Base-by-base conservation (phyloP, 2,888 invertebrate genomes). In the Lepidochrysops patricia region DNA sequence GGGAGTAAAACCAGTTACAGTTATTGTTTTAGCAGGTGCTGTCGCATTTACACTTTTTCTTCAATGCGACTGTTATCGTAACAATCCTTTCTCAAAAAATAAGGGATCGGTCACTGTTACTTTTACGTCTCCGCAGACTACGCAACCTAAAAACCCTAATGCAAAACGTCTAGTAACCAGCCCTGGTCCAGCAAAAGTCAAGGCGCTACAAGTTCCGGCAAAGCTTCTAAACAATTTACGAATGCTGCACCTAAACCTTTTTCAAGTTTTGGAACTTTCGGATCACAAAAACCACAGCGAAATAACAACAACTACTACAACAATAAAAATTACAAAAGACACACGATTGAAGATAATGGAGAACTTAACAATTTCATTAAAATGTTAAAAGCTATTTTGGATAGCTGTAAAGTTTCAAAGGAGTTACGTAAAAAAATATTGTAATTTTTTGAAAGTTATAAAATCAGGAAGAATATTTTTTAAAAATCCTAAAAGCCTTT, bases 221-320 rank as follows among this genome's bases (percentile, higher is more conserved):
- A 3, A 7, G 7, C 6, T 29, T 29, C 6, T 29, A 29, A 29
- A 29, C 7, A 29, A 1, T 9, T 9, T 9, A 29, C 29, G 7
- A 29, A 29, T 6, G 5, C 29, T 2, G 9, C 29, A 29, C 6
- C 29, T 0, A 29, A 29, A 7, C 9, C 9, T 29, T n/a, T n/a
- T n/a, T 13, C 54, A 43, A 50, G 52, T 7, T 54, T 35, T n/a
- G n/a, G n/a, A n/a, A n/a, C n/a, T n/a, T n/a, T n/a, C 15, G 61
- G 52, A 48, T 52, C 61, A 37, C 23, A 61, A 54, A 52, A 49
- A 19, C 26, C 57, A 58, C 37, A 57, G 54, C 49, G 43, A 50
- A 61, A 58, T 52, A 52, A 52, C 26, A 58, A 57, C 25, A 57
- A 61, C 23, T 58, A 61, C 15, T 9, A 37, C 9, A 43, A 19